These are phyloP conservation scores for Odontocerum albicorne DNA, from an alignment of 2,888 invertebrate species.

Conservation along the genomic window DNA sequence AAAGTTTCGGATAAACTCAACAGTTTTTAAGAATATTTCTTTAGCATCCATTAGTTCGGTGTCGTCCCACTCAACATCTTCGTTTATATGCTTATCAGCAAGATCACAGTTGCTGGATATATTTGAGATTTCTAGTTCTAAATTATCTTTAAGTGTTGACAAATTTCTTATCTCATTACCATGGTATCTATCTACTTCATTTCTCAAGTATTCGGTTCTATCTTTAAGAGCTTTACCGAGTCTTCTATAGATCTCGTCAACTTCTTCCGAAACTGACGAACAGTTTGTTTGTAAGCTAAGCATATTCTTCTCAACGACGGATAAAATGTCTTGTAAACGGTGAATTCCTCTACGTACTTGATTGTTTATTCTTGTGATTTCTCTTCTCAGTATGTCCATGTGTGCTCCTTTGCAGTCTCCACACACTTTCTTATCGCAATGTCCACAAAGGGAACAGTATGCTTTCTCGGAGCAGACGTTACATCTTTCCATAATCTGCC, in stretches of 20 bases:
- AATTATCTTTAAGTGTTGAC: conserved; percentile 85
- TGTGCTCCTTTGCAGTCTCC: conserved; percentile 95
- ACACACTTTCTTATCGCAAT: conserved; percentile 97
- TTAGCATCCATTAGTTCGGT: conserved; percentile 93
- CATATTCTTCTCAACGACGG: conserved; percentile 86
- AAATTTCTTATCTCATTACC: conserved; percentile 85
- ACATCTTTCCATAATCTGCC: conserved; percentile 91
- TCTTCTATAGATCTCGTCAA: conserved; percentile 89
- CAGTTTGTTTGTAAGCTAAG: conserved; percentile 87
- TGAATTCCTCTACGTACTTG: conserved; percentile 88
- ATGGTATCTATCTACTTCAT: conserved; percentile 90
- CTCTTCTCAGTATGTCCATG: conserved; percentile 91
- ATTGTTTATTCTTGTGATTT: conserved; percentile 86
- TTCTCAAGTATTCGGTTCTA: conserved; percentile 81
- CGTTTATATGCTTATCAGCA: conserved; percentile 92
- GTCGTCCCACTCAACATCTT: conserved; percentile 89
- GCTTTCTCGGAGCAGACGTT: conserved; percentile 93
- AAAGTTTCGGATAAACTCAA: conserved; percentile 93
- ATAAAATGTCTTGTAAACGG: conserved; percentile 82
- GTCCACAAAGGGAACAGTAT: conserved; percentile 84
- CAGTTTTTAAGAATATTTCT: conserved; percentile 93
- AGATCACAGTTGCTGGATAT: conserved; percentile 96
- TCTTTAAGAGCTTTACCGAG: conserved; percentile 88
- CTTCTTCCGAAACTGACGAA: conserved; percentile 87
- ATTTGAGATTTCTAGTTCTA: conserved; percentile 93